These are phyloP conservation scores for Macroglossus sobrinus DNA, from an alignment of 2,113 vertebrate genomes.

Conservation along the genomic window DNA sequence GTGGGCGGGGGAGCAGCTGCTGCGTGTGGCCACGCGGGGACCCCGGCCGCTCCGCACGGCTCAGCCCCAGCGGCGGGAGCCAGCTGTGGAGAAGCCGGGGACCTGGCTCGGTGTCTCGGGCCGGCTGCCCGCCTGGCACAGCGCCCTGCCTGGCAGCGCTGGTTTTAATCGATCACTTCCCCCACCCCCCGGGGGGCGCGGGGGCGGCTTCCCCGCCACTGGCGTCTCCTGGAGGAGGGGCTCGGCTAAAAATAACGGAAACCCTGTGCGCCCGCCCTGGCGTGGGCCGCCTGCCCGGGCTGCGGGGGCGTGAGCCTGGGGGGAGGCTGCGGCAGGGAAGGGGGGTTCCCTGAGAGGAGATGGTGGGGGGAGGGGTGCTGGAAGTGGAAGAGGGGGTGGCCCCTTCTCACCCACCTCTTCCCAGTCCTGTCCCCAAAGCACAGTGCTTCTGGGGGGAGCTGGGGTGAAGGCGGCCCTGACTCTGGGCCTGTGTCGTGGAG, in stretches of 20 bases:
- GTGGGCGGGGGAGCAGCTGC: not conserved
- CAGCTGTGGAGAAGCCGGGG: not conserved
- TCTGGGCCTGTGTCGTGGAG: not conserved
- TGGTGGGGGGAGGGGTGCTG: not conserved
- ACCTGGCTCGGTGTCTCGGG: not conserved
- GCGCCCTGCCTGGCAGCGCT: not conserved
- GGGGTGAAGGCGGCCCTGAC: not conserved
- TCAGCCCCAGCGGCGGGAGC: not conserved
- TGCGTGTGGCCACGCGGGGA: not conserved
- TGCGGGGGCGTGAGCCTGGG: constrained; percentile 9
- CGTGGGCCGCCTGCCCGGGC: constrained; percentile 12
- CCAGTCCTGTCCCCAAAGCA: not conserved
- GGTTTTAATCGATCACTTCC: constrained; percentile 61
- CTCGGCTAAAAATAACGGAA: constrained; percentile 70
- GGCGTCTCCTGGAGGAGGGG: constrained; percentile 49
- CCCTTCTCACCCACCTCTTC: not conserved
- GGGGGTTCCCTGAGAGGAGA: constrained; percentile 58
- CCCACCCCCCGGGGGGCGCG: constrained; percentile 32
- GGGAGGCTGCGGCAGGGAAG: not conserved
- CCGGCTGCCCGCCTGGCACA: not conserved
- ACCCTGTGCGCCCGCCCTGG: constrained; percentile 21
- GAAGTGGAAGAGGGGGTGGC: not conserved
- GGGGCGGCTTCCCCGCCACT: constrained; percentile 73
- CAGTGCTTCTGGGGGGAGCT: not conserved
- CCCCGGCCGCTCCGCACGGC: not conserved